Conservation (phyloP, 2,113 vertebrate species). For the Pelodiscus sinensis region DNA sequence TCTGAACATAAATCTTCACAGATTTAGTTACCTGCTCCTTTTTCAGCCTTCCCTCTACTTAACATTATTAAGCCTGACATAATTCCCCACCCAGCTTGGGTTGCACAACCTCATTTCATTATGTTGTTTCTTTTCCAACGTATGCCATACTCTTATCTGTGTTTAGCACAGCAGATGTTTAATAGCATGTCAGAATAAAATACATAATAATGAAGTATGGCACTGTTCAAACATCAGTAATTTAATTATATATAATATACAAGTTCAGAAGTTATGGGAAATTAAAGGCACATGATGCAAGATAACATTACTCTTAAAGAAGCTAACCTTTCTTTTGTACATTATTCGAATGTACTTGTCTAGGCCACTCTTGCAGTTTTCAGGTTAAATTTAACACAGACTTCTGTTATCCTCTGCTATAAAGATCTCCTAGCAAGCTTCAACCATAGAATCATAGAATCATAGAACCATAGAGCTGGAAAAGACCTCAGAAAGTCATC, state of each 20-base stretch:
- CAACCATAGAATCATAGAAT: background rate
- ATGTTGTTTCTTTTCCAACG: background rate
- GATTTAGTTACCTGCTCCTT: background rate
- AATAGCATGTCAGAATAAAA: background rate
- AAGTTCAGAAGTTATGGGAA: background rate
- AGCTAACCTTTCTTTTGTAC: background rate
- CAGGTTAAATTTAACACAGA: background rate
- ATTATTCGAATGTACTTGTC: background rate
- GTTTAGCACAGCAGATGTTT: background rate
- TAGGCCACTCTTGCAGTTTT: background rate
- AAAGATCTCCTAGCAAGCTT: background rate
- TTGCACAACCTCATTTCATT: background rate
- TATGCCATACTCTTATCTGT: background rate
- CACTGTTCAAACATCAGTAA: background rate
- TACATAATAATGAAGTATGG: background rate
- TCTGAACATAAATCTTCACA: background rate
- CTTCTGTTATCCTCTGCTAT: background rate
- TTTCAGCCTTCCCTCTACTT: background rate
- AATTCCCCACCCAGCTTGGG: background rate
- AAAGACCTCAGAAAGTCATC: no score
- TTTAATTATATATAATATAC: background rate
- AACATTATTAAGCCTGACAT: background rate
- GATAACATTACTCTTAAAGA: background rate
- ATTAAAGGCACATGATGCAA: background rate
- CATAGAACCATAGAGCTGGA: no score